These are phyloP conservation scores for Phylloscopus whistleri DNA, from an alignment of 2,113 vertebrate genomes.

Conservation along the genomic window DNA sequence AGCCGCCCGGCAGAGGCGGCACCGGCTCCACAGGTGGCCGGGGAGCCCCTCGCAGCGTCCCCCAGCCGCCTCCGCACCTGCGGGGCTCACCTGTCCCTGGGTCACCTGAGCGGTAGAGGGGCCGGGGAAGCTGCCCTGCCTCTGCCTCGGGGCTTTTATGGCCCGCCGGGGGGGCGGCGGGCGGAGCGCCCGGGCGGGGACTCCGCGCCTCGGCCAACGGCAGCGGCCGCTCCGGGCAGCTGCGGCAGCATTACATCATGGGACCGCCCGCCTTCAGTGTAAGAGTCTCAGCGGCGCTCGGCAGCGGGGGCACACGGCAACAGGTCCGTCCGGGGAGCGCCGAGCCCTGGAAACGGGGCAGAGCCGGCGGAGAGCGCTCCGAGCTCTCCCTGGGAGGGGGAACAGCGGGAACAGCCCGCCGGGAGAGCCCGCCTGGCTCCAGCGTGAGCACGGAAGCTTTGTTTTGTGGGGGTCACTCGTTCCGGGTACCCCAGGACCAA, in stretches of 20 bases:
- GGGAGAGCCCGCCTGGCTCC: neutral
- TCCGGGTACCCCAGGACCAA: neutral
- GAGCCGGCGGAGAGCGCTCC: neutral
- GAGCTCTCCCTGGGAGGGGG: fast-evolving
- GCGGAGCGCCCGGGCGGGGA: constrained; percentile 45
- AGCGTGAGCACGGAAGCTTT: neutral
- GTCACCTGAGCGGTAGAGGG: neutral
- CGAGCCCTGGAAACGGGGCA: neutral
- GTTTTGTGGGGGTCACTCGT: neutral
- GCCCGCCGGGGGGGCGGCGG: constrained; percentile 29
- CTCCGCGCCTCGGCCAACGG: constrained; percentile 58
- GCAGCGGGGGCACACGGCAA: neutral
- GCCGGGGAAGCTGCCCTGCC: neutral
- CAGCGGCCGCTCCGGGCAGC: neutral
- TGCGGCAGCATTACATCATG: constrained; percentile 74
- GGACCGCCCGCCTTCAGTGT: constrained; percentile 60
- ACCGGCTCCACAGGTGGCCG: neutral
- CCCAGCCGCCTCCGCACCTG: neutral
- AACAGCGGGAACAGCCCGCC: neutral
- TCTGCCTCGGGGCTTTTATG: constrained; percentile 62
- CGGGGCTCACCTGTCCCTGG: constrained; percentile 48
- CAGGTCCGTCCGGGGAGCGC: neutral
- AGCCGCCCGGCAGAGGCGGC: neutral
- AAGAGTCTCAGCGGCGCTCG: constrained; percentile 46
- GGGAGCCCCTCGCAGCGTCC: neutral